Percentiles rank a stretch among this genome's conserved stretches.
Evolutionary conservation across 2,888 invertebrate species (phyloP).

Genomic region (Pyralis farinalis): DNA sequence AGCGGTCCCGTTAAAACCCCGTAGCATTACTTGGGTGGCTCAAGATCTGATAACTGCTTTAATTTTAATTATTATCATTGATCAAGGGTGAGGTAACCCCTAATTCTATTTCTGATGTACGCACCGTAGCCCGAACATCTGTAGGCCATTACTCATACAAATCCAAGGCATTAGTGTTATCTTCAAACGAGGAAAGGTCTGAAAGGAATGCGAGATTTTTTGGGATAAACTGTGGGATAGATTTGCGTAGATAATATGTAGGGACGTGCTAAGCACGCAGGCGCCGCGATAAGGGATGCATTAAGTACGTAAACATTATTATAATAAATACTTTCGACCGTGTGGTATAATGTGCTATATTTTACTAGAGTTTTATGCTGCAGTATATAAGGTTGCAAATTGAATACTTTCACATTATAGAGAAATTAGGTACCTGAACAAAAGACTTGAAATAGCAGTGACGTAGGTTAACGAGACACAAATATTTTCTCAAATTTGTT

Average conservation of each 20-base stretch:
- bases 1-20: constrained; percentile 31
- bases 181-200: constrained; percentile 26
- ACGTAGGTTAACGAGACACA: neutral
- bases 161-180: constrained; percentile 43
- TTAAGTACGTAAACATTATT: constrained; percentile 29
- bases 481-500: neutral
- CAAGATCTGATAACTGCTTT: constrained; percentile 56
- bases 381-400: neutral
- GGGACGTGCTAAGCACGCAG: constrained; percentile 44
- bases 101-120: constrained; percentile 71
- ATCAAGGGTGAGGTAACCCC: constrained; percentile 63
- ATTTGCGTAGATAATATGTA: constrained; percentile 44
- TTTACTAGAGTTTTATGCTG: neutral
- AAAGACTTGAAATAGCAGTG: neutral
- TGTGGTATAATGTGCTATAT: constrained; percentile 10
- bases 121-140: constrained; percentile 46
- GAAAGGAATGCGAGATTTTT: constrained; percentile 36
- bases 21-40: constrained; percentile 63
- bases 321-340: constrained; percentile 25
- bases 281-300: constrained; percentile 30
- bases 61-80: constrained; percentile 67
- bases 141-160: constrained; percentile 63
- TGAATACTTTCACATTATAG: neutral
- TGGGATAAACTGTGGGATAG: constrained; percentile 30
- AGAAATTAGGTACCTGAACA: neutral